Evolutionary conservation across 2,888 invertebrate species (phyloP).

Genomic region (Melanophora roralis): DNA sequence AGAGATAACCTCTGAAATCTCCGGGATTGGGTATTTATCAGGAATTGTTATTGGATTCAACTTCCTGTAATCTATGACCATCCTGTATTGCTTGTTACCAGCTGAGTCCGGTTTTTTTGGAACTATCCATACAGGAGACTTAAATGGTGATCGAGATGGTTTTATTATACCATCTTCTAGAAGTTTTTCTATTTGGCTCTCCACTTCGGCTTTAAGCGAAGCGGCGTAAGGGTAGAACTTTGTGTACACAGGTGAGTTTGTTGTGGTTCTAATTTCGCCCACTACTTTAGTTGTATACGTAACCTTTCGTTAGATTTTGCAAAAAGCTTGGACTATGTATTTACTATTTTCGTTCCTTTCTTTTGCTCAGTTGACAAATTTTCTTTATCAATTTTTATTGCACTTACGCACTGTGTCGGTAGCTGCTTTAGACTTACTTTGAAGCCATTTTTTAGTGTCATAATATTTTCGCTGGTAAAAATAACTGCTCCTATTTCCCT

Average conservation of each 20-base stretch:
- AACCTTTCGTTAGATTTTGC: neutral
- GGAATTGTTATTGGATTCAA: neutral
- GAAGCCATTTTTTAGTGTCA: neutral
- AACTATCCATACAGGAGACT: neutral
- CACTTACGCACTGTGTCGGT: neutral
- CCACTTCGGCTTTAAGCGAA: constrained; percentile 12
- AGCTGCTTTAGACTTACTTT: neutral
- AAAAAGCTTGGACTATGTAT: neutral
- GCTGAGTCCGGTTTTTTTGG: neutral
- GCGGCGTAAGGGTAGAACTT: constrained; percentile 30
- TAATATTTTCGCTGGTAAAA: neutral
- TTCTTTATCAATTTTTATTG: neutral
- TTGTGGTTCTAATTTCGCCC: constrained; percentile 24
- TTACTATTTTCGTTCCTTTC: neutral
- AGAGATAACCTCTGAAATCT: neutral
- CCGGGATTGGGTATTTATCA: neutral
- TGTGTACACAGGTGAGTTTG: constrained; percentile 17
- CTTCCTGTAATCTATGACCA: neutral
- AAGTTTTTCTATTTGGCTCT: constrained; percentile 14
- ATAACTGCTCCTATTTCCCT: neutral
- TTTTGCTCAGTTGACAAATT: neutral
- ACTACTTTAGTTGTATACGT: constrained; percentile 2
- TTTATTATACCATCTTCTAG: constrained; percentile 3
- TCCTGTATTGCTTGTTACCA: neutral
- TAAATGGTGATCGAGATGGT: neutral